These are phyloP conservation scores for Propithecus deckenii DNA, from an alignment of 2,797 vertebrate species.

Conservation along the genomic window DNA sequence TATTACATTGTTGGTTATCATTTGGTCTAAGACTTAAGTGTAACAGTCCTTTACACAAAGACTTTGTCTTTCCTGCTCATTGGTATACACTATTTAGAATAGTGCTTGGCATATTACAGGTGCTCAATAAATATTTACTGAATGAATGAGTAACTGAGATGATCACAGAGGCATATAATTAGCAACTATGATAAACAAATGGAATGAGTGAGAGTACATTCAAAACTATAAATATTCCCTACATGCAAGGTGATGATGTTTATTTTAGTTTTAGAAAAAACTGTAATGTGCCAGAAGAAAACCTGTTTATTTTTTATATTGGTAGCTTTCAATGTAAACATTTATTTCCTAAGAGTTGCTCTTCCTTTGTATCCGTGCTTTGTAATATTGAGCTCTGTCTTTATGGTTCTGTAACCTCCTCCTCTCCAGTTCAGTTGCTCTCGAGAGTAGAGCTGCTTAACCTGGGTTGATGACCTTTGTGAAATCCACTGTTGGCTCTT, in stretches of 20 bases:
- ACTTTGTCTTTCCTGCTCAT: background rate
- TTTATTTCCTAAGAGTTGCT: background rate
- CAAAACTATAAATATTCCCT: background rate
- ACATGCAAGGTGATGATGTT: background rate
- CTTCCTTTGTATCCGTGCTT: background rate
- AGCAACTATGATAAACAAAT: background rate
- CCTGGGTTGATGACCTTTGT: background rate
- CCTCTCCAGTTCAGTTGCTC: background rate
- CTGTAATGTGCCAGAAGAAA: background rate
- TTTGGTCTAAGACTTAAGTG: background rate
- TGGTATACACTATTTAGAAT: background rate
- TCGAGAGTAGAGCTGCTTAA: background rate
- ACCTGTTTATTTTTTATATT: background rate
- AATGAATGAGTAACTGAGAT: background rate
- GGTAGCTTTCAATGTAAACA: background rate
- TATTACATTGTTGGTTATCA: background rate
- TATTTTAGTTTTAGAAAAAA: slow-evolving; percentile 44
- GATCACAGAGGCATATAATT: background rate
- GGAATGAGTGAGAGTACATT: background rate
- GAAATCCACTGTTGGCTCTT: background rate
- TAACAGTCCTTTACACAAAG: background rate
- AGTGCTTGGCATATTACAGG: background rate
- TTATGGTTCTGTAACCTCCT: background rate
- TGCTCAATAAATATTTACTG: background rate
- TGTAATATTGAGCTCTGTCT: background rate